Conservation (phyloP, 2,113 vertebrate genomes). For the Cavia aperea region DNA sequence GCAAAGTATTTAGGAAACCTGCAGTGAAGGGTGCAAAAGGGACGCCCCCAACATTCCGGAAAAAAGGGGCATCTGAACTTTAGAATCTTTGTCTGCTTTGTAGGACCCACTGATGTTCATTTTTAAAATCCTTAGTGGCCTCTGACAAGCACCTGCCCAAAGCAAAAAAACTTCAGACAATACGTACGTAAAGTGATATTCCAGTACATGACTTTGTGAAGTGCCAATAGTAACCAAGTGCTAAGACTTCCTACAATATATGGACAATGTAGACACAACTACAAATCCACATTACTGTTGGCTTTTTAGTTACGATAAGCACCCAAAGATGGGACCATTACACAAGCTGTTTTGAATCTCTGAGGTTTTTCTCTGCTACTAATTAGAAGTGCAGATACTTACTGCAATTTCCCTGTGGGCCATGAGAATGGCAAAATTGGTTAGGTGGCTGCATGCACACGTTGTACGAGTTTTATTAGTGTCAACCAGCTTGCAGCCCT, state of each 20-base stretch:
- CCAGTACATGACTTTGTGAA: not conserved
- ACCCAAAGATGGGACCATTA: conserved; percentile 51
- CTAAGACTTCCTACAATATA: not conserved
- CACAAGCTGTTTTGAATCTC: conserved; percentile 56
- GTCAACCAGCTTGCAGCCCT: conserved; percentile 96
- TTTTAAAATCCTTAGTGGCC: not conserved
- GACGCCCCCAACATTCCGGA: not conserved
- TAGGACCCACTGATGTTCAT: not conserved
- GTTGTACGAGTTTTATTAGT: conserved; percentile 96
- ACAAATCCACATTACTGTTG: conserved; percentile 40
- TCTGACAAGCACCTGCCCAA: not conserved
- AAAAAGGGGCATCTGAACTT: not conserved
- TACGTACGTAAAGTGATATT: not conserved
- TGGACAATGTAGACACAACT: not conserved
- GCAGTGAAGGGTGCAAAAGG: not conserved
- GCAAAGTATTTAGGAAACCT: conserved; percentile 13
- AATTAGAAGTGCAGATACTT: conserved; percentile 74
- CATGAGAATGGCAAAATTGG: conserved; percentile 99
- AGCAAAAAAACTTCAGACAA: not conserved
- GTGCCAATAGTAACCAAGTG: not conserved
- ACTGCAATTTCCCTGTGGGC: conserved; percentile 91
- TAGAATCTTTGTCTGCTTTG: not conserved
- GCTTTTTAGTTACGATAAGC: conserved; percentile 52
- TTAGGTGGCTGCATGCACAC: conserved; percentile 96
- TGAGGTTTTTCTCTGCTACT: conserved; percentile 44